These are phyloP conservation scores for Ylistrum balloti DNA, from an alignment of 1,140 invertebrate genomes.

Conservation along the genomic window DNA sequence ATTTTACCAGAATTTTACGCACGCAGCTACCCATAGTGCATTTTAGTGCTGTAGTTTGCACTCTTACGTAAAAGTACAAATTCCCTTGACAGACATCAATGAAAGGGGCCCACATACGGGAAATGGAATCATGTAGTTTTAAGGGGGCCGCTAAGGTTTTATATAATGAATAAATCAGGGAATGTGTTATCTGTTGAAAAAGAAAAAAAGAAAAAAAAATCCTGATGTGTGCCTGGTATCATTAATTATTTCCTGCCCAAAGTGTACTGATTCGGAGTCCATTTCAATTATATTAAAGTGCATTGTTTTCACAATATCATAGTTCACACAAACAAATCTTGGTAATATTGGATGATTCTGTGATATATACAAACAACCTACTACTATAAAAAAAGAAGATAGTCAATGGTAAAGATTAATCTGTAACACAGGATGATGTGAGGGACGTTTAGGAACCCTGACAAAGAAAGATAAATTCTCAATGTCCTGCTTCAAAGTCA, in stretches of 20 bases:
- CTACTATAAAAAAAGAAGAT: too few relatives aligned
- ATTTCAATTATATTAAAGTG: background rate
- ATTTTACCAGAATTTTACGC: background rate
- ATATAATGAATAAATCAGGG: background rate
- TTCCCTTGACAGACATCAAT: background rate
- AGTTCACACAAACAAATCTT: background rate
- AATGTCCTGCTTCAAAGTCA: background rate
- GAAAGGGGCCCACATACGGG: background rate
- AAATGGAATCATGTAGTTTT: background rate
- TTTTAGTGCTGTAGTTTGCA: background rate
- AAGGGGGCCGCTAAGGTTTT: background rate
- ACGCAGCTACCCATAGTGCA: background rate
- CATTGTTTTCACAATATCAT: background rate
- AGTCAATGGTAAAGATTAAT: background rate
- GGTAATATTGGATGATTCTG: background rate
- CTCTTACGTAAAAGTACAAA: background rate
- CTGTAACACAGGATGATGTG: background rate
- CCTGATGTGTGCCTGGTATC: background rate
- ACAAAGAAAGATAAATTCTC: background rate
- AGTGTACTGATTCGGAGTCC: background rate
- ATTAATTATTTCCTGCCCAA: background rate
- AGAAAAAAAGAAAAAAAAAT: too few relatives aligned
- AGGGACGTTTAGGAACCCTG: background rate
- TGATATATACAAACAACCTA: background rate
- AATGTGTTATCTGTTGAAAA: background rate